phyloP scores from a whole-genome alignment of 1,140 invertebrate species.

The Hetaerina americana region DNA sequence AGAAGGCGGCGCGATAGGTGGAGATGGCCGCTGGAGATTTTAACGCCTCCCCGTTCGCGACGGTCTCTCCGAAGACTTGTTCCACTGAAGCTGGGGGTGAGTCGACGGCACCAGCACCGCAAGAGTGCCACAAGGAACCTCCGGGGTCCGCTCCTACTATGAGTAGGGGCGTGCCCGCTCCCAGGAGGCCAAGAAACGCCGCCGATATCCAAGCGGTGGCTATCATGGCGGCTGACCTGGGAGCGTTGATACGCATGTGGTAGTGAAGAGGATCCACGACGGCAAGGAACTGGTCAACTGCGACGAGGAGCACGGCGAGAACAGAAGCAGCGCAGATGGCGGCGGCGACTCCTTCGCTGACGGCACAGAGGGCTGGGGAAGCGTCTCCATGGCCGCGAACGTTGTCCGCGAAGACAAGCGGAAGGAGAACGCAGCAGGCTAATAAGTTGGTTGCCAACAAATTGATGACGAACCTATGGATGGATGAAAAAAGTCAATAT shows the following conservation, averaged over 20 bases:
- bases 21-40: neutral
- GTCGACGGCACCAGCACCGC: neutral
- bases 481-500: too few species aligned
- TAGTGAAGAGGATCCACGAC: slow-evolving; percentile 78
- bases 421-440: slow-evolving; percentile 44
- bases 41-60: neutral
- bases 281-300: slow-evolving; percentile 74
- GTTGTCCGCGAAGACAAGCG: slow-evolving; percentile 38
- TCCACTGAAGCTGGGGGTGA: neutral
- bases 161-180: slow-evolving; percentile 14
- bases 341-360: slow-evolving; percentile 36
- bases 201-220: slow-evolving; percentile 50
- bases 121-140: slow-evolving; percentile 1
- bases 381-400: slow-evolving; percentile 8
- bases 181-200: slow-evolving; percentile 37
- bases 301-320: slow-evolving; percentile 64
- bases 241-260: slow-evolving; percentile 57
- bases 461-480: neutral
- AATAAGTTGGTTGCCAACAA: slow-evolving; percentile 39
- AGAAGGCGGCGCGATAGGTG: slow-evolving; percentile 28
- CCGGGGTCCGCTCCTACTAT: neutral
- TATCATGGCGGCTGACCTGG: slow-evolving; percentile 54
- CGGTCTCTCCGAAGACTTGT: neutral
- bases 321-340: slow-evolving; percentile 40
- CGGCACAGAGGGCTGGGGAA: slow-evolving; percentile 27